Percentiles rank a stretch among this genome's conserved stretches.
These are phyloP conservation scores for Cataglyphis hispanica DNA, from an alignment of 1,140 invertebrate species.

Conservation along the genomic window DNA sequence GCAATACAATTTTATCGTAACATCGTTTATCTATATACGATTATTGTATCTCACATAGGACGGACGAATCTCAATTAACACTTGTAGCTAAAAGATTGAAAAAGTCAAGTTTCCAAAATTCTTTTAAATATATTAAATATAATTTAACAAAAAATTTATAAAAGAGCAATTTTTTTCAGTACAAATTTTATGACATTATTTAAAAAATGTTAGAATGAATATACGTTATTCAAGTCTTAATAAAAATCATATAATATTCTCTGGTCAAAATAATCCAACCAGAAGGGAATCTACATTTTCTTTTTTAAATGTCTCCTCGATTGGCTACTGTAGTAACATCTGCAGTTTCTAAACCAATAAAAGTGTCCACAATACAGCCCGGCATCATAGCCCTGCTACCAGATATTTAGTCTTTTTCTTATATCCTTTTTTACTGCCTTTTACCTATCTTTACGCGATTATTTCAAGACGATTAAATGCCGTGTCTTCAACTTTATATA, in stretches of 20 bases:
- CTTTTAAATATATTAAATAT: background rate
- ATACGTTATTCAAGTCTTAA: background rate
- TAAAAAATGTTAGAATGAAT: background rate
- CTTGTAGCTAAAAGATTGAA: background rate
- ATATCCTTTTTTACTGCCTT: background rate
- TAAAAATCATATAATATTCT: background rate
- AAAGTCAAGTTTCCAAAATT: background rate
- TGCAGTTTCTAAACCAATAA: background rate
- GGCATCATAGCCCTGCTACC: no score
- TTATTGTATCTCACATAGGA: no score
- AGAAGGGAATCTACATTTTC: conserved; percentile 73
- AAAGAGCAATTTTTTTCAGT: background rate
- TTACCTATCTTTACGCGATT: background rate
- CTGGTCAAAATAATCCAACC: background rate
- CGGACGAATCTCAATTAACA: no score
- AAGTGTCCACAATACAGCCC: no score
- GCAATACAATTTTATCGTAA: conserved; percentile 27
- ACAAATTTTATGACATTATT: background rate
- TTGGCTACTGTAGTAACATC: background rate
- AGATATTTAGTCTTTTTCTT: background rate
- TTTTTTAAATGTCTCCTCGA: conserved; percentile 10
- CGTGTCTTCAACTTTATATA: no score
- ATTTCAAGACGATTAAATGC: background rate
- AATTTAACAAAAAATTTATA: conserved; percentile 5
- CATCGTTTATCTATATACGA: background rate